Conservation (phyloP, 2,797 vertebrate species). For the Rhinatrema bivittatum region DNA sequence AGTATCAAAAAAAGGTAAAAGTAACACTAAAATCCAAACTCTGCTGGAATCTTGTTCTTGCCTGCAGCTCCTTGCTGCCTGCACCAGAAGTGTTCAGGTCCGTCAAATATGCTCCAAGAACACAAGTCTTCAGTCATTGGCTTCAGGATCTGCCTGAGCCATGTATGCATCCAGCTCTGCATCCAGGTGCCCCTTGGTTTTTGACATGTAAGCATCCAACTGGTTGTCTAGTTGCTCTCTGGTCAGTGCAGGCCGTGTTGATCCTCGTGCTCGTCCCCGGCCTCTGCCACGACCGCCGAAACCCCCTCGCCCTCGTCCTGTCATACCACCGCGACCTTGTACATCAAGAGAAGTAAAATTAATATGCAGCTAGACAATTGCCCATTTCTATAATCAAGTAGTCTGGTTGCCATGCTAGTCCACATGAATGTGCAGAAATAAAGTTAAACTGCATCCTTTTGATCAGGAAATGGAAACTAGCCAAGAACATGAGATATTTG, state of each 20-base stretch:
- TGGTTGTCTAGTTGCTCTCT: conserved; percentile 95
- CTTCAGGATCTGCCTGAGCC: conserved; percentile 88
- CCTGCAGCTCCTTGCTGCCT: conserved; percentile 15
- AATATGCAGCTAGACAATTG: background rate
- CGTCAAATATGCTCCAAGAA: conserved; percentile 10
- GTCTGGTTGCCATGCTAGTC: too few relatives aligned
- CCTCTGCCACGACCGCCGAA: conserved; percentile 65
- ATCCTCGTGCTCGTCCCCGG: conserved; percentile 72
- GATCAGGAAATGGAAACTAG: too few relatives aligned
- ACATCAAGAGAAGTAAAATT: background rate
- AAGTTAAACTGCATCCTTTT: too few relatives aligned
- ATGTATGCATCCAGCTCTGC: conserved; percentile 95
- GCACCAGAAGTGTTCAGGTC: too few relatives aligned
- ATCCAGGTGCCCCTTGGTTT: conserved; percentile 92
- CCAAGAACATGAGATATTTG: too few relatives aligned
- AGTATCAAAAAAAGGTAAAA: conserved; percentile 46
- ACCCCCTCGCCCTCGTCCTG: conserved; percentile 71
- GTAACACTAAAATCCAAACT: conserved; percentile 29
- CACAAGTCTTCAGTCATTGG: conserved; percentile 80
- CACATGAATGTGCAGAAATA: accelerated
- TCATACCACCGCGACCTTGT: conserved; percentile 71
- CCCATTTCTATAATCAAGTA: too few relatives aligned
- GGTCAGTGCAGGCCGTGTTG: conserved; percentile 61
- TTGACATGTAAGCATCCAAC: conserved; percentile 94
- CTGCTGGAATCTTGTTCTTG: background rate